phyloP scores from a whole-genome alignment of 2,797 vertebrate species.

The Halcyon leucocephala region DNA sequence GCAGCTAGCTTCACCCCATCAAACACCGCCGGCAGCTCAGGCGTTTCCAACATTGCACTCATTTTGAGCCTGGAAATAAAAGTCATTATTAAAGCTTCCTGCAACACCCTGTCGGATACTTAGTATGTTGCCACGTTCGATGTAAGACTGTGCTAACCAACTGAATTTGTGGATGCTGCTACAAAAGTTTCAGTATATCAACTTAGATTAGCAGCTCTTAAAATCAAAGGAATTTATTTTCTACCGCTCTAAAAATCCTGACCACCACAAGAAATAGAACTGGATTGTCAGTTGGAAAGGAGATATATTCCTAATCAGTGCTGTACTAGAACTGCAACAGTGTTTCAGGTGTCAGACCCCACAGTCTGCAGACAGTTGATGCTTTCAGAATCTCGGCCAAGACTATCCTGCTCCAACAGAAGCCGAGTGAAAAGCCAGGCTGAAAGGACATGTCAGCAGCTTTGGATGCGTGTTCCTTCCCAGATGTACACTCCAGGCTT shows the following conservation, averaged over 20 bases:
- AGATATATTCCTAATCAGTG: not conserved
- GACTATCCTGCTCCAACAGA: not conserved
- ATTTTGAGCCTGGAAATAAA: conserved; percentile 73
- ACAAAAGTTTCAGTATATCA: not conserved
- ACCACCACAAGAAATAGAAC: not conserved
- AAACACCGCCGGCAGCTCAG: conserved; percentile 91
- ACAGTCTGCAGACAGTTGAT: not conserved
- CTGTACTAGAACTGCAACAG: not conserved
- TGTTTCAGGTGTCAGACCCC: not conserved
- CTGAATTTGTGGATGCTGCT: not conserved
- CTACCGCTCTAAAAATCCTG: not conserved
- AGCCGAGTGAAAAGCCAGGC: not conserved
- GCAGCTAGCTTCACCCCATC: conserved; percentile 94
- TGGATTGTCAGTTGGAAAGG: not conserved
- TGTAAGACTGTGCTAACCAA: not conserved
- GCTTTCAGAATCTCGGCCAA: not conserved
- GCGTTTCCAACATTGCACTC: conserved; percentile 79
- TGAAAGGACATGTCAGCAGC: not conserved
- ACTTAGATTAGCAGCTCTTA: not conserved
- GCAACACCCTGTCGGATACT: not conserved
- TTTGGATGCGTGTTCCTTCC: not conserved
- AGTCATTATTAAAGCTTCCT: not conserved
- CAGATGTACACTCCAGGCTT: not conserved
- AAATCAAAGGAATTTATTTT: not conserved
- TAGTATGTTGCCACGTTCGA: not conserved